Conservation (phyloP, 2,113 vertebrate genomes). For the Psammodynastes pulverulentus region DNA sequence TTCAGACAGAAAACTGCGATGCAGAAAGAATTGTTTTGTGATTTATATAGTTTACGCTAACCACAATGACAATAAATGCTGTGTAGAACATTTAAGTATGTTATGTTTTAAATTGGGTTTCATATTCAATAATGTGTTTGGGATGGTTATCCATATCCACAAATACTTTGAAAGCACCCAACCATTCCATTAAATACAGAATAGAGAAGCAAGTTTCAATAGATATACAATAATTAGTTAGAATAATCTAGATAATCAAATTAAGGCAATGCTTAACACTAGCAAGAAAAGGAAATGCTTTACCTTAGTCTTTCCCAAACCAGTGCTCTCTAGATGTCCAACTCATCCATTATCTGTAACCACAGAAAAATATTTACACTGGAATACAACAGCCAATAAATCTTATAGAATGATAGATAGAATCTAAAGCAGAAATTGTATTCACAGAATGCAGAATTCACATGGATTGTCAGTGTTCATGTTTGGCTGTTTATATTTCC, state of each 20-base stretch:
- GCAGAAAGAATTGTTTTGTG: constrained; percentile 61
- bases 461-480: background rate
- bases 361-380: background rate
- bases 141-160: background rate
- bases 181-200: background rate
- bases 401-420: background rate
- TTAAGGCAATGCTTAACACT: background rate
- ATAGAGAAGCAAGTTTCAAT: no score
- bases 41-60: constrained; percentile 73
- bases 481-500: background rate
- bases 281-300: background rate
- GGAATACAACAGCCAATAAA: background rate
- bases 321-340: background rate
- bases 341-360: background rate
- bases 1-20: constrained; percentile 60
- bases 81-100: constrained; percentile 58
- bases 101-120: constrained; percentile 51
- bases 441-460: background rate
- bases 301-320: background rate
- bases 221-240: background rate
- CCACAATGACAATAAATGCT: constrained; percentile 71
- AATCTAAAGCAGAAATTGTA: background rate
- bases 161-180: background rate
- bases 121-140: constrained; percentile 19
- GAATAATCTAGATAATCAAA: background rate